phyloP scores from a whole-genome alignment of 2,113 vertebrate genomes.

The Hypomesus transpacificus region DNA sequence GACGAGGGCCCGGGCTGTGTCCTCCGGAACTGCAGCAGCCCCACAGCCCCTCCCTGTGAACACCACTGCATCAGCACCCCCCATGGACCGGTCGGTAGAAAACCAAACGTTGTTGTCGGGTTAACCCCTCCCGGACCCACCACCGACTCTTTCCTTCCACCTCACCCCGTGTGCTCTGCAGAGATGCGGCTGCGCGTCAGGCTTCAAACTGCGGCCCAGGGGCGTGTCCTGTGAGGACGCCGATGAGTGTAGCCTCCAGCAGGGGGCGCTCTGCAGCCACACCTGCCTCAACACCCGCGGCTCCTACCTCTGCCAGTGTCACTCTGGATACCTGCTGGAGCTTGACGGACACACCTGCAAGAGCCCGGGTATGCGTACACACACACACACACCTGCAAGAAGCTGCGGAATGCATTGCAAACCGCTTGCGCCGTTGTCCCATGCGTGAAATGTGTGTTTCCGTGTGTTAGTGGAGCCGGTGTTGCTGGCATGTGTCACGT shows the following conservation, averaged over 20 bases:
- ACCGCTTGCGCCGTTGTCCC: too few relatives aligned
- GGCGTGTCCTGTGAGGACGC: conserved; percentile 72
- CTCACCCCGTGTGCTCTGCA: conserved; percentile 47
- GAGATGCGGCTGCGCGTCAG: conserved; percentile 78
- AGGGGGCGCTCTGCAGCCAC: conserved; percentile 71
- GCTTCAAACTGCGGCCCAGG: conserved; percentile 66
- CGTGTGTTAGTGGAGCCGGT: conserved; percentile 72
- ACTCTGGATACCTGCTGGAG: conserved; percentile 79
- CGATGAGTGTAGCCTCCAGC: conserved; percentile 72
- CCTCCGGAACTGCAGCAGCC: conserved; percentile 55
- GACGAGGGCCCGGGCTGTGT: conserved; percentile 80
- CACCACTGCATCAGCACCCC: conserved; percentile 79
- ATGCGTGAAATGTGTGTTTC: not conserved
- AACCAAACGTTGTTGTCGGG: too few relatives aligned
- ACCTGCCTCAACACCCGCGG: conserved; percentile 76
- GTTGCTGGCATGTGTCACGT: conserved; percentile 80
- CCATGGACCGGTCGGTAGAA: conserved; percentile 75
- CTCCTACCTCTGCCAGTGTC: conserved; percentile 79
- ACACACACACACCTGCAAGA: not conserved
- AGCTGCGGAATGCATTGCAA: not conserved
- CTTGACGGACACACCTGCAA: conserved; percentile 79
- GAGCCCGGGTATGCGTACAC: conserved; percentile 67
- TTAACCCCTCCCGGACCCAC: not conserved
- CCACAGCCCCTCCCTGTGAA: conserved; percentile 59
- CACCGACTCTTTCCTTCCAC: not conserved